Conservation (phyloP, 2,888 invertebrate species). For the Drosophila meridiana region DNA sequence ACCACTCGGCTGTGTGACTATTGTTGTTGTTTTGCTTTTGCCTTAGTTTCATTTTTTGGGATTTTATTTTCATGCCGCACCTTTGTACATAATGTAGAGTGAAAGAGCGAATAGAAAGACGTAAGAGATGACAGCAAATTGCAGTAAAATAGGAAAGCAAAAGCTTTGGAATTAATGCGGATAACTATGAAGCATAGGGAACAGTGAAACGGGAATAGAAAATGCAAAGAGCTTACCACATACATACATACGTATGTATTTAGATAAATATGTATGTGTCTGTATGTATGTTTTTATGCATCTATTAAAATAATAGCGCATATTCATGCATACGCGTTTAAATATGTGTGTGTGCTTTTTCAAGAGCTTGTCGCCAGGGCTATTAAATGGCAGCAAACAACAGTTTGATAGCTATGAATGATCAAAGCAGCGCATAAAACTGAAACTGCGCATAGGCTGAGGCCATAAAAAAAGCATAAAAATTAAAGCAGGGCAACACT, state of each 20-base stretch:
- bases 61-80: conserved; percentile 54
- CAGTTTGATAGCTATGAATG: conserved; percentile 46
- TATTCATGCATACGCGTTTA: background rate
- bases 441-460: conserved; percentile 48
- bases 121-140: conserved; percentile 10
- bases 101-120: conserved; percentile 1
- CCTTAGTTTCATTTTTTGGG: conserved; percentile 28
- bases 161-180: conserved; percentile 19
- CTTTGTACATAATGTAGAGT: conserved; percentile 25
- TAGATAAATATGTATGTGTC: no score
- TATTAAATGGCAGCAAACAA: conserved; percentile 37
- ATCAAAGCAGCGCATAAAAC: conserved; percentile 57
- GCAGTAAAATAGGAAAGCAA: conserved; percentile 11
- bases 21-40: conserved; percentile 20
- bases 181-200: background rate
- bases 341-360: conserved; percentile 2
- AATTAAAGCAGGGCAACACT: conserved; percentile 75
- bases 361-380: conserved; percentile 37
- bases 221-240: background rate
- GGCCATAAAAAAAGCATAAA: conserved; percentile 64
- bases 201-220: background rate
- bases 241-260: no score
- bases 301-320: background rate
- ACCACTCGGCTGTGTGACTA: background rate
- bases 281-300: background rate